Conservation (phyloP, 1,140 invertebrate genomes). For the Aphaenogaster ashmeadi region DNA sequence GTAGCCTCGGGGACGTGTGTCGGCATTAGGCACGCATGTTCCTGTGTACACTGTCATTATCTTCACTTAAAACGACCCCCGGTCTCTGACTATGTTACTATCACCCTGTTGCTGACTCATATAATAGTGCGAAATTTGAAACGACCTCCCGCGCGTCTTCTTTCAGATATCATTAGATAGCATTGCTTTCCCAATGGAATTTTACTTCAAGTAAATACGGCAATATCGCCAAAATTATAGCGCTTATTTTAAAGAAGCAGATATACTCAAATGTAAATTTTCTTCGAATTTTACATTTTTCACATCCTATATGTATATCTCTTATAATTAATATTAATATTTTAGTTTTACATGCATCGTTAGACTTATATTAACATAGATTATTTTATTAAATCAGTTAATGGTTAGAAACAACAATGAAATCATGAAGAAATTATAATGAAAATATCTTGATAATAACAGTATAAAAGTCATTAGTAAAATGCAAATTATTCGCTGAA, state of each 20-base stretch:
- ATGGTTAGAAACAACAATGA: background rate
- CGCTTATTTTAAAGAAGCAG: background rate
- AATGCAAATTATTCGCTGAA: constrained; percentile 42
- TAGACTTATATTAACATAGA: background rate
- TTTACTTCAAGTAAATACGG: background rate
- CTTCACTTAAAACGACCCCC: constrained; percentile 71
- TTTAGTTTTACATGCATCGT: constrained; percentile 2
- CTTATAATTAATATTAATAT: background rate
- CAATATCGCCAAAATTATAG: background rate
- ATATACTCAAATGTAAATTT: background rate
- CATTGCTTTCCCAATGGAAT: background rate
- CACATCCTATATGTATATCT: background rate
- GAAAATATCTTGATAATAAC: constrained; percentile 22
- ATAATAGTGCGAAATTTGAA: constrained; percentile 69
- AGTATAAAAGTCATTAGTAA: background rate
- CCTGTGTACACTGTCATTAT: constrained; percentile 76
- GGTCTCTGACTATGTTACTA: constrained; percentile 23
- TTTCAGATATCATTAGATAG: constrained; percentile 11
- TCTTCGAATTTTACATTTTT: background rate
- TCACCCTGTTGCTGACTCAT: constrained; percentile 66
- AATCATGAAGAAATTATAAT: background rate
- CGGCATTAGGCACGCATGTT: constrained; percentile 75
- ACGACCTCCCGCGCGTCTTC: constrained; percentile 58
- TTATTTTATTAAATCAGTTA: background rate
- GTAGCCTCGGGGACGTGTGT: constrained; percentile 48